These are phyloP conservation scores for Dryococelus australis DNA, from an alignment of 2,888 invertebrate genomes.

Conservation along the genomic window DNA sequence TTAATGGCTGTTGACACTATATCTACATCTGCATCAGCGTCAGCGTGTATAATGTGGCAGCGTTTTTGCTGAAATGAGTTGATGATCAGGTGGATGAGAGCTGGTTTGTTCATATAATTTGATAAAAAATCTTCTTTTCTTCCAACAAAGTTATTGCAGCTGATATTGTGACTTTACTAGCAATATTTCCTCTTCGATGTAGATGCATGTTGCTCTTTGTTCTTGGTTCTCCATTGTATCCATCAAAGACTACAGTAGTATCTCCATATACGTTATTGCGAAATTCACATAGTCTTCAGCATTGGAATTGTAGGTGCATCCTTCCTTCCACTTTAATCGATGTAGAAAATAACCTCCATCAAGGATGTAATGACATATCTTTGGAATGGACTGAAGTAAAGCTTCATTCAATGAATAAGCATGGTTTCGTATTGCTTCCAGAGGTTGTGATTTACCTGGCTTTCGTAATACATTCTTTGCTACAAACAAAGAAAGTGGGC, in stretches of 20 bases:
- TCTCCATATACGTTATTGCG: background rate
- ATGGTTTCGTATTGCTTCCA: too few species aligned
- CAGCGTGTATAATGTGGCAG: too few species aligned
- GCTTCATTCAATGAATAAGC: background rate
- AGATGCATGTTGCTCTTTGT: background rate
- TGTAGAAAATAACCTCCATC: background rate
- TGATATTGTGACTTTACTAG: background rate
- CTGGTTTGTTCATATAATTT: background rate
- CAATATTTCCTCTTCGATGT: background rate
- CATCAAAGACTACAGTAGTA: background rate
- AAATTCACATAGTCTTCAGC: background rate
- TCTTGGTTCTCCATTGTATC: background rate
- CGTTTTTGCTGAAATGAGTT: too few species aligned
- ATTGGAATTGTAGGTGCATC: background rate
- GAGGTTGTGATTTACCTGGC: too few species aligned
- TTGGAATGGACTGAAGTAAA: conserved; percentile 6
- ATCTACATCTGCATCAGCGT: too few species aligned
- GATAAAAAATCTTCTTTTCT: background rate
- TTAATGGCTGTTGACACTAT: too few species aligned
- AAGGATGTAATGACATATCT: background rate
- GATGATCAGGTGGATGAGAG: background rate
- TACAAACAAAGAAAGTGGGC: too few species aligned
- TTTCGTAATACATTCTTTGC: too few species aligned
- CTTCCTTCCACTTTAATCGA: background rate
- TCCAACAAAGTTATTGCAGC: background rate